phyloP scores from a whole-genome alignment of 2,888 invertebrate genomes.

The Erynnis tages region DNA sequence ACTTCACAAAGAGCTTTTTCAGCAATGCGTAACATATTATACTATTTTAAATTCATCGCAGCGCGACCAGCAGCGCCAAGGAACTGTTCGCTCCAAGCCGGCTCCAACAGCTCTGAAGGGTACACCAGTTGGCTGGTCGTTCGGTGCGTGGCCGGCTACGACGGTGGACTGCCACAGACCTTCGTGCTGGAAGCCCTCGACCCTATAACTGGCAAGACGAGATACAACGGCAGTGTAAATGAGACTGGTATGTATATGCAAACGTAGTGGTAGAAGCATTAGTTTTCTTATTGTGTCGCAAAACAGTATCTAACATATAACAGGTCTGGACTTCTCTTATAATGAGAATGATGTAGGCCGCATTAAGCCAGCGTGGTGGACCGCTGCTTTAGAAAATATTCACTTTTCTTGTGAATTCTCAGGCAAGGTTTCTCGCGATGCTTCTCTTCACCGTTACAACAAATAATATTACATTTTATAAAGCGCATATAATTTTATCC shows the following conservation, averaged over 20 bases:
- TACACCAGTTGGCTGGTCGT: slow-evolving; percentile 84
- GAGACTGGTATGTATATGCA: slow-evolving; percentile 65
- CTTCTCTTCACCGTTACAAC: too few species aligned
- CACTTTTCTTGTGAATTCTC: too few species aligned
- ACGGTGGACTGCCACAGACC: slow-evolving; percentile 93
- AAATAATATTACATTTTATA: too few species aligned
- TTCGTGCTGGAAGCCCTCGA: slow-evolving; percentile 92
- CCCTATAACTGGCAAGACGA: slow-evolving; percentile 85
- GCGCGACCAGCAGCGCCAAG: slow-evolving; percentile 91
- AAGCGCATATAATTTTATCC: too few species aligned
- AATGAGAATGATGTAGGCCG: too few species aligned
- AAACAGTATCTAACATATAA: too few species aligned
- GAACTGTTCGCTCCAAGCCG: slow-evolving; percentile 91
- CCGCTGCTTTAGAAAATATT: too few species aligned
- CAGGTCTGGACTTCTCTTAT: too few species aligned
- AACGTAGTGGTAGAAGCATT: too few species aligned
- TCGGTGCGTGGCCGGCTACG: slow-evolving; percentile 93
- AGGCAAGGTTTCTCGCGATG: too few species aligned
- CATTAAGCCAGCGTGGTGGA: too few species aligned
- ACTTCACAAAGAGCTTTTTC: background rate
- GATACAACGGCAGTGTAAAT: slow-evolving; percentile 85
- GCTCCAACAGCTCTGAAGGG: slow-evolving; percentile 72
- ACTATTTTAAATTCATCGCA: slow-evolving; percentile 40
- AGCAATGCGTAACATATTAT: background rate
- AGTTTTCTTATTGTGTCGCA: too few species aligned